These are phyloP conservation scores for Lampropteryx suffumata DNA, from an alignment of 2,888 invertebrate genomes.

Conservation along the genomic window DNA sequence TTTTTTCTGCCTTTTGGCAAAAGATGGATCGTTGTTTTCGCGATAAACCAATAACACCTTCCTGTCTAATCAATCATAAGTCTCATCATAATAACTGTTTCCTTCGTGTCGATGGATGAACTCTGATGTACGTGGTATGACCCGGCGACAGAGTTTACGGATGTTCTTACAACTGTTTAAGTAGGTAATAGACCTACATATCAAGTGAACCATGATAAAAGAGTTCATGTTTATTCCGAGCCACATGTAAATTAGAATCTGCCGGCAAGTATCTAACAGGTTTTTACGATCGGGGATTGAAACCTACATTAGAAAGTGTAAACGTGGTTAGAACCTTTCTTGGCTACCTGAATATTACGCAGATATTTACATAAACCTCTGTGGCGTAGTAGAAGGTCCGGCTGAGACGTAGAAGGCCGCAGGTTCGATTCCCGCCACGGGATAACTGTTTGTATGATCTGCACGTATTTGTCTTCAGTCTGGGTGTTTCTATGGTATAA, in stretches of 20 bases:
- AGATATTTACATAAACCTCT: no score
- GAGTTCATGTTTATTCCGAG: conserved; percentile 1
- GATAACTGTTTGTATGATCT: no score
- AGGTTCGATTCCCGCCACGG: no score
- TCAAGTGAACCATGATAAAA: conserved; percentile 3
- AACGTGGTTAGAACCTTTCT: no score
- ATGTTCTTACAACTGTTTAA: neutral
- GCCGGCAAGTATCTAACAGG: no score
- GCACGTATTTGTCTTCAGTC: no score
- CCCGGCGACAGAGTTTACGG: conserved; percentile 12
- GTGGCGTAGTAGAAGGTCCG: no score
- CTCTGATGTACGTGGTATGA: conserved; percentile 8
- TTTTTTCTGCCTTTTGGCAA: neutral
- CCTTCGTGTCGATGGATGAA: conserved; percentile 12
- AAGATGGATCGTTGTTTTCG: neutral
- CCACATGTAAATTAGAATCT: neutral
- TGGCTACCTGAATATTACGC: no score
- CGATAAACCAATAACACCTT: neutral
- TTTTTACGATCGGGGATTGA: no score
- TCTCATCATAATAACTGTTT: conserved; percentile 1
- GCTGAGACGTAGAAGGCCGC: no score
- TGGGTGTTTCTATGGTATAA: no score
- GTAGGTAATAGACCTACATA: conserved; percentile 5
- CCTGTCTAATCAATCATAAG: conserved; percentile 10
- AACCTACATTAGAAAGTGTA: no score